These are phyloP conservation scores for Darevskia mixta DNA, from an alignment of 2,797 vertebrate genomes.

Conservation along the genomic window DNA sequence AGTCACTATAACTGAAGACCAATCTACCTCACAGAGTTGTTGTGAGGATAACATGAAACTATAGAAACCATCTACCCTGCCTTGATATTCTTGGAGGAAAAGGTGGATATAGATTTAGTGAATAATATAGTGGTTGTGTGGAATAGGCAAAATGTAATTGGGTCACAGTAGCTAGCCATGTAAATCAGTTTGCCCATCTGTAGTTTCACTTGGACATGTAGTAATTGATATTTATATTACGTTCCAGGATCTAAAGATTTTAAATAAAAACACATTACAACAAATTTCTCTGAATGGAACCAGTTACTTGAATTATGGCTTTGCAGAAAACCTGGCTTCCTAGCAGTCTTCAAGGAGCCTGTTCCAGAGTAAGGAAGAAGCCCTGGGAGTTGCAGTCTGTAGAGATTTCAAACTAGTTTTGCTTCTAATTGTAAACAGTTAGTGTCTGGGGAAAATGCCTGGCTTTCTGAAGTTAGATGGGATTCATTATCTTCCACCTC, in stretches of 20 bases:
- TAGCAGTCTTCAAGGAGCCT: not conserved
- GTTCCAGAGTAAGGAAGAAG: not conserved
- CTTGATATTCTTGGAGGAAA: not conserved
- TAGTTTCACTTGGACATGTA: not conserved
- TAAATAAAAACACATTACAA: not conserved
- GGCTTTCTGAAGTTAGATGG: not conserved
- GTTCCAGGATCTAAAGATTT: not conserved
- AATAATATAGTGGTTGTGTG: not conserved
- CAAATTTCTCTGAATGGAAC: not conserved
- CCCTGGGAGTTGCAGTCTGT: not conserved
- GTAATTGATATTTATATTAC: not conserved
- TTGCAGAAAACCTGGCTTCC: not conserved
- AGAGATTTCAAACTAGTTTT: conserved; percentile 2
- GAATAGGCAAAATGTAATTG: not conserved
- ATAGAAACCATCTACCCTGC: not conserved
- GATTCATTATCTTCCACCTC: not conserved
- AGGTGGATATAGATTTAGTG: not conserved
- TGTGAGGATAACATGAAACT: not conserved
- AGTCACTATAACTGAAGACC: not conserved
- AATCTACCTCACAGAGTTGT: not conserved
- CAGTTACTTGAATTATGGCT: conserved; percentile 1
- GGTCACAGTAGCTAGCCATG: not conserved
- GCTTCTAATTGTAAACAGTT: not conserved
- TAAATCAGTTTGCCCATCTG: not conserved
- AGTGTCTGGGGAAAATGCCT: not conserved